phyloP scores from a whole-genome alignment of 2,113 vertebrate genomes.

The Cottus gobio region DNA sequence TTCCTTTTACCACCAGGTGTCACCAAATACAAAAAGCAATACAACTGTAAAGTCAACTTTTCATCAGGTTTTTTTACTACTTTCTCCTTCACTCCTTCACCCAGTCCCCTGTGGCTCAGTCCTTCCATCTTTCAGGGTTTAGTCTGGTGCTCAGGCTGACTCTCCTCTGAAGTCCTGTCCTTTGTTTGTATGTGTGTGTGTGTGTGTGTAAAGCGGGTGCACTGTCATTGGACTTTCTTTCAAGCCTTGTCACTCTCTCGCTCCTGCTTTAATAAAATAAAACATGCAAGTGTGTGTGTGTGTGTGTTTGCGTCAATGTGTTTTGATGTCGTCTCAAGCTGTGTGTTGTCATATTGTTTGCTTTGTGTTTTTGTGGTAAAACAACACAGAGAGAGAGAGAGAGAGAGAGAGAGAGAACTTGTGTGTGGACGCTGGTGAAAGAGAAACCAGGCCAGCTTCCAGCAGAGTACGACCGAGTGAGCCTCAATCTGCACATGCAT shows the following conservation, averaged over 20 bases:
- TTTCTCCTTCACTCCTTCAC: not conserved
- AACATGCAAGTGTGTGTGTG: not conserved
- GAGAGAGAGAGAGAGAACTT: not conserved
- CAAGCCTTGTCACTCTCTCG: conserved; percentile 17
- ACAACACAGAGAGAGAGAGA: conserved; percentile 6
- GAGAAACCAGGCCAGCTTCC: conserved; percentile 75
- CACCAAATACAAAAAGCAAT: not conserved
- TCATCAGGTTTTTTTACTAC: not conserved
- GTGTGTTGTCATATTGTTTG: conserved; percentile 21
- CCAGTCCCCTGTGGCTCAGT: conserved; percentile 1
- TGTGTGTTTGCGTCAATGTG: not conserved
- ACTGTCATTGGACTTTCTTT: conserved; percentile 33
- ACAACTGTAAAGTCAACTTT: not conserved
- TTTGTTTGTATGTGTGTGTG: conserved; percentile 24
- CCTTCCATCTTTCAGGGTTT: conserved; percentile 28
- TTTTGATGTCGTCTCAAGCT: conserved; percentile 30
- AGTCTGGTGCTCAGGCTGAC: conserved; percentile 21
- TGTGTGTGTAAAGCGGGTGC: not conserved
- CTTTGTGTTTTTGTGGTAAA: conserved; percentile 21
- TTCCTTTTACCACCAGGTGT: not conserved
- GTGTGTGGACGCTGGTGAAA: conserved; percentile 35
- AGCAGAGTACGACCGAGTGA: conserved; percentile 53
- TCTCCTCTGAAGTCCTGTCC: conserved; percentile 40
- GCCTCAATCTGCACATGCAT: conserved; percentile 37
- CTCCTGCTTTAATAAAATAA: conserved; percentile 7